These are phyloP conservation scores for Drosophila koepferae DNA, from an alignment of 2,888 invertebrate species.

Conservation along the genomic window DNA sequence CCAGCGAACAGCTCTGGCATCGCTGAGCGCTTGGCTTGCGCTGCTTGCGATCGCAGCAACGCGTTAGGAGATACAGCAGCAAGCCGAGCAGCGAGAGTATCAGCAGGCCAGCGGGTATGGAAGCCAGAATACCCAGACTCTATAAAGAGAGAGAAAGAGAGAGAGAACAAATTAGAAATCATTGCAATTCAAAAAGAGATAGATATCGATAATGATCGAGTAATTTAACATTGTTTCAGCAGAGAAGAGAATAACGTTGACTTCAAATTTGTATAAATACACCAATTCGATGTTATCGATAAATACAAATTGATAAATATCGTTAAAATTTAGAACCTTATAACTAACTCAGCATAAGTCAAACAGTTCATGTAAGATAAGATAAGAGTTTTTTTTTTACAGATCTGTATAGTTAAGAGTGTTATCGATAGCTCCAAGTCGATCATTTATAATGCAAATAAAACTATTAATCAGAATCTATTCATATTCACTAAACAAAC, in stretches of 20 bases:
- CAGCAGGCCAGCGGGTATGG: slow-evolving; percentile 96
- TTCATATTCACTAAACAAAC: no score
- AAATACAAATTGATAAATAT: background rate
- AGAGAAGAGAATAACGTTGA: background rate
- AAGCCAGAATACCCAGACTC: slow-evolving; percentile 96
- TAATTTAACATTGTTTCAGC: background rate
- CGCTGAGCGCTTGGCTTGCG: slow-evolving; percentile 87
- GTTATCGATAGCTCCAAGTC: background rate
- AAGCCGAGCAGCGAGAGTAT: slow-evolving; percentile 95
- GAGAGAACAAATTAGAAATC: background rate
- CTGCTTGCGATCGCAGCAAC: slow-evolving; percentile 97
- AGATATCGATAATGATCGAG: background rate
- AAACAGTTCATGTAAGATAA: background rate
- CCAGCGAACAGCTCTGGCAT: slow-evolving; percentile 85
- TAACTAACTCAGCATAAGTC: background rate
- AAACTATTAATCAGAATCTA: background rate
- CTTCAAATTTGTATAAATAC: background rate
- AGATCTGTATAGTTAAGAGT: background rate
- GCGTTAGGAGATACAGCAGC: slow-evolving; percentile 95
- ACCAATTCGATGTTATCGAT: background rate
- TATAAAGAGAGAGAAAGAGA: slow-evolving; percentile 85
- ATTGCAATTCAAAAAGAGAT: background rate
- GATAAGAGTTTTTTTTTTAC: no score
- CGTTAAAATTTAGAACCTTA: no score
- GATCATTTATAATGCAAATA: background rate